Evolutionary conservation across 2,888 invertebrate genomes (phyloP), one percentile per base, ranked within the genome.

Genomic region (Congeria kusceri): DNA sequence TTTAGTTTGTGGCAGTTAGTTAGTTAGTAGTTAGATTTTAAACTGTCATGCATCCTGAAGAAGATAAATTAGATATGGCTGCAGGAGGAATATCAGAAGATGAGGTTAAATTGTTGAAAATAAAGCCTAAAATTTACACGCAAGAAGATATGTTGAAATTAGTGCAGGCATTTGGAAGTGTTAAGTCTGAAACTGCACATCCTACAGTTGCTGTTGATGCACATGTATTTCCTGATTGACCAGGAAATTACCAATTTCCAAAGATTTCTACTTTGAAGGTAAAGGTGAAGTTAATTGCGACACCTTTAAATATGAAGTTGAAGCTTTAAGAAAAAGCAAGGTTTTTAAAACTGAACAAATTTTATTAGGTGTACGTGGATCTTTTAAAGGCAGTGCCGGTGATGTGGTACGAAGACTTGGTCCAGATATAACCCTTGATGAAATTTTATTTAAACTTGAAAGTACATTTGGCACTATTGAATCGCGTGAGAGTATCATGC

Each of bases 371-470:
- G 23, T 67, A 56, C 13, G 67, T 39, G 23, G 57, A 44, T 29
- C 67, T 29, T 15, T 67, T 20, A 67, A 67, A 39, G 67, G 67
- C 5, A 67, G 57, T 67, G 67, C 67, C 7, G 49, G 46, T 18
- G 75, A 75, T 58, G 63, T 57, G 29, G 18, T 75, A 3, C 39
- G 69, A 13, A 9, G 68, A 39, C 39, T 57, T 25, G 67, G 67
- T 20, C 57, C 67, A 20, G 57, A 44, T 15, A 25, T 57, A 23
- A 28, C 67, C 23, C 56, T 67, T 9, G 44, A 44, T 13, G 39
- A 57, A 57, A 39, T 57, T 15, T 32, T 67, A n/a, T 18, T 5
- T 3, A 67, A 67, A 57, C 15, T 67, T 7, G 56, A 67, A 18
- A 67, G 39, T 39, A 39, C 20, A 11, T 67, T 56, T 57, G 67